Percentiles rank a stretch among this genome's conserved stretches.
phyloP scores from a whole-genome alignment of 2,797 vertebrate species.

The Xenopus petersii region DNA sequence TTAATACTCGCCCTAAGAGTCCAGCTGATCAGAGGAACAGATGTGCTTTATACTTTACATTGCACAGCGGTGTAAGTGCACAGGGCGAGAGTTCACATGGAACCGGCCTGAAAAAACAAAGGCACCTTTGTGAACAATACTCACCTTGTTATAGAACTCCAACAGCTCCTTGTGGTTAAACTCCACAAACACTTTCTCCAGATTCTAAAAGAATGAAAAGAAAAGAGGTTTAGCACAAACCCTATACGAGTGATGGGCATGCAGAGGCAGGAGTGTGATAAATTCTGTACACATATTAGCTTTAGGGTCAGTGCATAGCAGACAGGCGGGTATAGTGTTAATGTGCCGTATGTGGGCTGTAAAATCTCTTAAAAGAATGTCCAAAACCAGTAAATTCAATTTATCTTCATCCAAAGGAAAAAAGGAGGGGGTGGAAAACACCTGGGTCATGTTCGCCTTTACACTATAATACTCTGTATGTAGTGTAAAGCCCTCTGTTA shows the following conservation, averaged over 20 bases:
- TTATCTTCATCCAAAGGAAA: background rate
- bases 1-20: conserved; percentile 29
- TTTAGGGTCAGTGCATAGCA: background rate
- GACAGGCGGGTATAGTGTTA: background rate
- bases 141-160: conserved; percentile 95
- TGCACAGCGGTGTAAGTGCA: conserved; percentile 13
- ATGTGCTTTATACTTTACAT: conserved; percentile 14
- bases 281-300: background rate
- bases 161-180: conserved; percentile 90
- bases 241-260: background rate
- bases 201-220: conserved; percentile 64
- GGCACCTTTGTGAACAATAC: conserved; percentile 48
- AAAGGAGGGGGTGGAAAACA: background rate
- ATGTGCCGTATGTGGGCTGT: background rate
- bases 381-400: background rate
- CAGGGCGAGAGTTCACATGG: conserved; percentile 4
- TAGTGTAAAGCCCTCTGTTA: background rate
- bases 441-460: background rate
- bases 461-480: background rate
- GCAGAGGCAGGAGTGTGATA: background rate
- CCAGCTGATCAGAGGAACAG: conserved; percentile 4
- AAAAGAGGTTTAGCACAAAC: conserved; percentile 12
- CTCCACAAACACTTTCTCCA: conserved; percentile 86
- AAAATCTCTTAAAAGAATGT: background rate
- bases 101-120: conserved; percentile 2